A percentile compares a stretch with the other conserved stretches of the same genome.
phyloP scores from a whole-genome alignment of 2,797 vertebrate species.

The Spatula clypeata region DNA sequence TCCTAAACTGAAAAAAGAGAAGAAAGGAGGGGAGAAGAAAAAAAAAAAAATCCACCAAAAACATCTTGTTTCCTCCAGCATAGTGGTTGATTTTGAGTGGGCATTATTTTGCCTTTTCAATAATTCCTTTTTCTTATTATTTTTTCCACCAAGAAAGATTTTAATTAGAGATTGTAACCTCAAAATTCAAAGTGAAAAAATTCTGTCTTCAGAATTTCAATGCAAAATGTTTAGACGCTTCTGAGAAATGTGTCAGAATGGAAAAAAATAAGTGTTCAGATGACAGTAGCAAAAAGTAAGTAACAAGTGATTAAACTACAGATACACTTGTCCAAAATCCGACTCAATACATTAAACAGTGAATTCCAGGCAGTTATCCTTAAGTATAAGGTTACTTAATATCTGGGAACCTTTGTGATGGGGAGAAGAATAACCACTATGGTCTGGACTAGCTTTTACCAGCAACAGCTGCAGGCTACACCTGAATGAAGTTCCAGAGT shows the following conservation, averaged over 20 bases:
- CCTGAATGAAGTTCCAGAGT: not conserved
- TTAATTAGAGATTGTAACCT: not conserved
- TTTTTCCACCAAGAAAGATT: not conserved
- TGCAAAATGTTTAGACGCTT: not conserved
- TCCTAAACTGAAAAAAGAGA: not conserved
- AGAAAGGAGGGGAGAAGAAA: too few relatives aligned
- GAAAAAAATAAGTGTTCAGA: not conserved
- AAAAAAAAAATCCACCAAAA: not conserved
- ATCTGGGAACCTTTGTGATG: not conserved
- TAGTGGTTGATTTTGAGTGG: not conserved
- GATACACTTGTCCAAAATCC: not conserved
- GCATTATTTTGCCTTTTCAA: not conserved
- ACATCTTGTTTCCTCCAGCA: not conserved
- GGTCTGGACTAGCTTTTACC: not conserved
- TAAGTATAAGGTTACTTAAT: not conserved
- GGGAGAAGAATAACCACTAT: not conserved
- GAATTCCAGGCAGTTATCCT: not conserved
- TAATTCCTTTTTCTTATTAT: not conserved
- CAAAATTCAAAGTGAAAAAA: not conserved
- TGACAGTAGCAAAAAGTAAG: constrained; percentile 16
- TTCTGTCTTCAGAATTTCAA: not conserved
- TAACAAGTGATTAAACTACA: not conserved
- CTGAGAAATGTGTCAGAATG: constrained; percentile 17
- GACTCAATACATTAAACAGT: not conserved
- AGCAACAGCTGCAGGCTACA: not conserved